These are phyloP conservation scores for Thymelicus lineola DNA, from an alignment of 2,888 invertebrate genomes.

Conservation along the genomic window DNA sequence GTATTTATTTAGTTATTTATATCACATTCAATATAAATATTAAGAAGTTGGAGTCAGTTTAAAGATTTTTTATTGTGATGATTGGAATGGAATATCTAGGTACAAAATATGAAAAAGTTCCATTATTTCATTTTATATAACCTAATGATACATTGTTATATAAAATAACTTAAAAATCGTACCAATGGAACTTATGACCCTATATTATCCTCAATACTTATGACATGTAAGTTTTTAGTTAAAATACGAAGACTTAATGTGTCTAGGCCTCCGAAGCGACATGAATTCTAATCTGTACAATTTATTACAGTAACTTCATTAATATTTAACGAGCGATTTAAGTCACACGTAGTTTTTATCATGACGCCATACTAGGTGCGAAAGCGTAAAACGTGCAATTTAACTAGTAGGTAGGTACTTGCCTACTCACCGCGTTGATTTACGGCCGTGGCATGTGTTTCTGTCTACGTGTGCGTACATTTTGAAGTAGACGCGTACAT, in stretches of 20 bases:
- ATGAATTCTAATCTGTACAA: slow-evolving; percentile 53
- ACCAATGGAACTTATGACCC: too few species aligned
- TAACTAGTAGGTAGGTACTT: too few species aligned
- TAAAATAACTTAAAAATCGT: too few species aligned
- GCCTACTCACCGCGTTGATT: slow-evolving; percentile 14
- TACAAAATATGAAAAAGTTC: too few species aligned
- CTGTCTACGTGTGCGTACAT: not conserved
- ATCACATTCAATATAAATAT: not conserved
- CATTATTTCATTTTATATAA: too few species aligned
- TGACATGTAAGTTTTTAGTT: too few species aligned
- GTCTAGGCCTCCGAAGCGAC: slow-evolving; percentile 41
- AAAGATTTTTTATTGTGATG: too few species aligned
- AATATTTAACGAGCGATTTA: slow-evolving; percentile 57
- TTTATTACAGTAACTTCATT: slow-evolving; percentile 56
- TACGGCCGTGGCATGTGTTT: slow-evolving; percentile 7
- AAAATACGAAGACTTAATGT: too few species aligned
- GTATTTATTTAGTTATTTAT: slow-evolving; percentile 1
- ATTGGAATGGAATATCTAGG: too few species aligned
- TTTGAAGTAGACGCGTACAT: not conserved
- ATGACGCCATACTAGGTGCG: slow-evolving; percentile 55
- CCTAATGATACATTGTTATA: too few species aligned
- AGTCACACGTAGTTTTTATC: slow-evolving; percentile 56
- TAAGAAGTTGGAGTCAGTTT: too few species aligned
- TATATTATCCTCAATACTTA: too few species aligned
- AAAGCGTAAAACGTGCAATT: slow-evolving; percentile 60